Evolutionary conservation across 1,140 invertebrate genomes (phyloP).

Genomic region (Neotoxoptera formosana): DNA sequence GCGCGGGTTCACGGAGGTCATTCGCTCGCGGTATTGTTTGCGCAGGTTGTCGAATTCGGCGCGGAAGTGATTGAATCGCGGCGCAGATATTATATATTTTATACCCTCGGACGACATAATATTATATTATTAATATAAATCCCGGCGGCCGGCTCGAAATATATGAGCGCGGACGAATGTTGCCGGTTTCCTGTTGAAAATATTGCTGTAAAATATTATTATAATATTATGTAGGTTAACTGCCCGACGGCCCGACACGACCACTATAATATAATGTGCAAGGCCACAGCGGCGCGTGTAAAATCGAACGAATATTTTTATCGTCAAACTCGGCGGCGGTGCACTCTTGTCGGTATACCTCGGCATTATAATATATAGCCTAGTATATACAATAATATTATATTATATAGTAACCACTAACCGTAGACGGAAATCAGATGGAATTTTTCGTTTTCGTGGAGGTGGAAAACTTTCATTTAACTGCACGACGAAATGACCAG

Average conservation of each 20-base stretch:
- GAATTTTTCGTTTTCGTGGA: not conserved
- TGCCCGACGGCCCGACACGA: not conserved
- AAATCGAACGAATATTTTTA: not conserved
- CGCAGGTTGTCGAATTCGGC: not conserved
- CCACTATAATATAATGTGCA: not conserved
- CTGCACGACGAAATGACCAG: too few relatives aligned
- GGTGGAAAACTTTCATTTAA: too few relatives aligned
- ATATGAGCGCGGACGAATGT: not conserved
- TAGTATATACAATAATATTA: too few relatives aligned
- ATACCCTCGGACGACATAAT: not conserved
- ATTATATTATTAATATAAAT: too few relatives aligned
- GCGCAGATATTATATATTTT: too few relatives aligned
- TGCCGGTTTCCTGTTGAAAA: not conserved
- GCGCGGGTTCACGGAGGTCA: not conserved
- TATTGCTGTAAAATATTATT: constrained; percentile 2
- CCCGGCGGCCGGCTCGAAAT: not conserved
- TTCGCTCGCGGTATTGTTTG: not conserved
- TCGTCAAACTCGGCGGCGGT: not conserved
- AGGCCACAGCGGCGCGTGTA: not conserved
- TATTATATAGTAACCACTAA: too few relatives aligned
- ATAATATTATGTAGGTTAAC: not conserved
- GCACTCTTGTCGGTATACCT: not conserved
- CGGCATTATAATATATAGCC: too few relatives aligned
- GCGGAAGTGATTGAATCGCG: not conserved
- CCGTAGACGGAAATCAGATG: too few relatives aligned